Conservation (phyloP, 2,113 vertebrate genomes). For the Butorides virescens region DNA sequence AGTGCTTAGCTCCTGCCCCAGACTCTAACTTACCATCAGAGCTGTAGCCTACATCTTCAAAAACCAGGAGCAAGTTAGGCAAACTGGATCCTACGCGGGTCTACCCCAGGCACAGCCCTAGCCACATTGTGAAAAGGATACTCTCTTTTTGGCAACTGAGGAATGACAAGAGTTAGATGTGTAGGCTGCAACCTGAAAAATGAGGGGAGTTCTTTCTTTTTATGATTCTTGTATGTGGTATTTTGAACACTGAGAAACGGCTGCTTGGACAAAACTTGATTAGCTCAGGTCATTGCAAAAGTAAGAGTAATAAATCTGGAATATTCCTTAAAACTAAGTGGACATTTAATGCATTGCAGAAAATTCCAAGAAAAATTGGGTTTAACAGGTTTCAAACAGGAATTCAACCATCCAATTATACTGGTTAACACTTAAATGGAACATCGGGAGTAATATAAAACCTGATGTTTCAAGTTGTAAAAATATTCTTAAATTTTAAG, state of each 20-base stretch:
- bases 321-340: not conserved
- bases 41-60: not conserved
- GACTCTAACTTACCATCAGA: not conserved
- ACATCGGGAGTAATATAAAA: not conserved
- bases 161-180: not conserved
- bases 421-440: not conserved
- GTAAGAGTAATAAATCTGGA: not conserved
- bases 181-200: not conserved
- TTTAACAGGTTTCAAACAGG: not conserved
- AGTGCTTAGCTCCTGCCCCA: not conserved
- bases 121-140: not conserved
- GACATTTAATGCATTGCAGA: not conserved
- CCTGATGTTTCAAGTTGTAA: constrained; percentile 11
- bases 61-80: not conserved
- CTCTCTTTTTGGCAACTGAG: not conserved
- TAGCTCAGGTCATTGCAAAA: not conserved
- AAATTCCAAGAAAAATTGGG: not conserved
- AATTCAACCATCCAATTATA: not conserved
- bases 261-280: not conserved
- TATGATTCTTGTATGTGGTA: not conserved
- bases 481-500: constrained; percentile 30
- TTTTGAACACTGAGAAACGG: not conserved
- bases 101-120: not conserved
- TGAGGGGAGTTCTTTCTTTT: not conserved
- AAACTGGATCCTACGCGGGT: not conserved